These are phyloP conservation scores for Nephila pilipes DNA, from an alignment of 1,140 invertebrate genomes.

Conservation along the genomic window DNA sequence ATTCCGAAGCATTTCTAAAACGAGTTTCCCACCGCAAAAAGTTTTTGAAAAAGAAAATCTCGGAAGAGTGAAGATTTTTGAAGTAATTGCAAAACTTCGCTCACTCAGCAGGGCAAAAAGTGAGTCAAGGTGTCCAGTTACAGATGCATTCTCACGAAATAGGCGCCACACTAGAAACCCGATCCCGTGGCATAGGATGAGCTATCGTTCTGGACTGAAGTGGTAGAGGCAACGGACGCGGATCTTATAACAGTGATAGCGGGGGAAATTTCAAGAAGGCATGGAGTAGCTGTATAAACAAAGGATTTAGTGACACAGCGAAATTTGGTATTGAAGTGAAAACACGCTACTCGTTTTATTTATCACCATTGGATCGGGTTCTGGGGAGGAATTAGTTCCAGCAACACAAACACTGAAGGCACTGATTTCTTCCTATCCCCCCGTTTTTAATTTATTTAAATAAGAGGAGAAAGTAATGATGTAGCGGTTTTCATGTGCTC, in stretches of 20 bases:
- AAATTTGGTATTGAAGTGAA: slow-evolving; percentile 40
- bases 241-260: slow-evolving; percentile 44
- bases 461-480: not conserved
- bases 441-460: slow-evolving; percentile 26
- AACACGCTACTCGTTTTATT: slow-evolving; percentile 18
- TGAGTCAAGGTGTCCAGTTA: not conserved
- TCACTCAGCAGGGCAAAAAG: slow-evolving; percentile 18
- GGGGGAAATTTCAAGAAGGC: slow-evolving; percentile 24
- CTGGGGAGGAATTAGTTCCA: not conserved
- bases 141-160: slow-evolving; percentile 9
- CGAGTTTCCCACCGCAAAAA: too few species aligned
- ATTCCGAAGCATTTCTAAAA: too few species aligned
- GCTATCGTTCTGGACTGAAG: slow-evolving; percentile 11
- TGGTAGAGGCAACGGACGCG: not conserved
- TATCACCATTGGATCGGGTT: not conserved
- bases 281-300: slow-evolving; percentile 51
- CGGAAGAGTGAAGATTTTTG: not conserved
- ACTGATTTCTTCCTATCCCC: not conserved
- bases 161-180: not conserved
- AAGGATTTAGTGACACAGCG: slow-evolving; percentile 42
- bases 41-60: too few species aligned
- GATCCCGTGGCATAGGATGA: not conserved
- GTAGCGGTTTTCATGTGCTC: too few species aligned
- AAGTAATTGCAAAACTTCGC: slow-evolving; percentile 8
- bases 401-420: not conserved